A percentile compares a stretch with the other conserved stretches of the same genome.
Evolutionary conservation across 2,797 vertebrate genomes (phyloP).

Genomic region (Erpetoichthys calabaricus): DNA sequence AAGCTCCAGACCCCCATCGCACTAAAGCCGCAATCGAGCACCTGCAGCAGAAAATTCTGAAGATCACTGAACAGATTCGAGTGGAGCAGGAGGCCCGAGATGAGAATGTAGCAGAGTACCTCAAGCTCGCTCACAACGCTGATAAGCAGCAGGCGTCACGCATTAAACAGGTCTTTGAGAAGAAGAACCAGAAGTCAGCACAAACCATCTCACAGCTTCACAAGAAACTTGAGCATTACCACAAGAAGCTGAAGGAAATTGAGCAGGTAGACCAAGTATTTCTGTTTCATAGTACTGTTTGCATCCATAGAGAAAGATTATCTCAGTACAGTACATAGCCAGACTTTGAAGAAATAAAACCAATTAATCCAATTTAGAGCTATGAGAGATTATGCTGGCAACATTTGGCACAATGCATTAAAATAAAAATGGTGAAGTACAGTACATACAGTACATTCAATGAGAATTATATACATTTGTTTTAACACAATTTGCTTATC

Average conservation of each 20-base stretch:
- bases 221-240: slow-evolving; percentile 94
- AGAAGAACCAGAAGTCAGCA: slow-evolving; percentile 97
- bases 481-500: too few relatives aligned
- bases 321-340: neutral
- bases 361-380: neutral
- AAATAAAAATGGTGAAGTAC: too few relatives aligned
- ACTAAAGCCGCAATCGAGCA: slow-evolving; percentile 83
- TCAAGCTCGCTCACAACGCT: slow-evolving; percentile 90
- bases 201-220: slow-evolving; percentile 93
- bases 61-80: slow-evolving; percentile 95
- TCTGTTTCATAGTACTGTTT: neutral
- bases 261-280: slow-evolving; percentile 52
- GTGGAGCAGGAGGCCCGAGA: slow-evolving; percentile 93
- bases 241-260: slow-evolving; percentile 87
- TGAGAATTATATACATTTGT: too few relatives aligned
- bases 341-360: neutral
- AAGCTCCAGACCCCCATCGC: slow-evolving; percentile 67
- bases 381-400: too few relatives aligned
- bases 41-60: slow-evolving; percentile 94
- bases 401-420: too few relatives aligned
- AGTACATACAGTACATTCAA: too few relatives aligned
- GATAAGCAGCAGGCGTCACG: slow-evolving; percentile 90
- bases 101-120: slow-evolving; percentile 91
- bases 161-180: slow-evolving; percentile 97
- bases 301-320: too few relatives aligned